Evolutionary conservation across 2,797 vertebrate genomes (phyloP).

Genomic region (Crypturellus tataupa): DNA sequence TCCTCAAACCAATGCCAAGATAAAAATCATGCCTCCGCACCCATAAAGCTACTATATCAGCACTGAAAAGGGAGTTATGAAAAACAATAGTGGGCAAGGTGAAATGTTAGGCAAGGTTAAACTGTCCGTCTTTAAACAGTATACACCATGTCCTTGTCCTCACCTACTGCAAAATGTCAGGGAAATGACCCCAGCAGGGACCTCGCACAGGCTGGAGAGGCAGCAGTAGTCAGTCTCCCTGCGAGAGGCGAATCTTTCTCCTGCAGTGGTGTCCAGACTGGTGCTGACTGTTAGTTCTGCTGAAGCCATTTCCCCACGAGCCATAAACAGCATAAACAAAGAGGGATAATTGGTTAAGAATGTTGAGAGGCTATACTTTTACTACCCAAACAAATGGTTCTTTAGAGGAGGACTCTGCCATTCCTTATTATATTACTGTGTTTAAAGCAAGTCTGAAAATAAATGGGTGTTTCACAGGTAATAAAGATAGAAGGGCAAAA

Average conservation of each 20-base stretch:
- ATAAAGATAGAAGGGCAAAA: not conserved
- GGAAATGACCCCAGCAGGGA: not conserved
- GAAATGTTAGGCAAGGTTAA: conserved; percentile 44
- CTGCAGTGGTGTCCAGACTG: not conserved
- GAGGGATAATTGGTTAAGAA: not conserved
- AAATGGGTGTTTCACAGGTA: not conserved
- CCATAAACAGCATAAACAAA: not conserved
- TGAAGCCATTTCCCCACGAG: not conserved
- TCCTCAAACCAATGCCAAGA: not conserved
- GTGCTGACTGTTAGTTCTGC: not conserved
- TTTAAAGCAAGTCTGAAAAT: conserved; percentile 17
- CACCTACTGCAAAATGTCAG: not conserved
- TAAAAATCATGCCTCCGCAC: conserved; percentile 23
- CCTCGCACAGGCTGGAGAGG: not conserved
- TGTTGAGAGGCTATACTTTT: conserved; percentile 27
- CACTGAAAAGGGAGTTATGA: not conserved
- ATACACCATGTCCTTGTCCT: not conserved
- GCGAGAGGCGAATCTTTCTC: not conserved
- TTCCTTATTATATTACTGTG: not conserved
- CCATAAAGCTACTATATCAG: not conserved
- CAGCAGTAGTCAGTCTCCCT: not conserved
- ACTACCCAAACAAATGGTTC: conserved; percentile 22
- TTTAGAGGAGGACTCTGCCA: conserved; percentile 9
- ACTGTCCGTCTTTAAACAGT: not conserved
- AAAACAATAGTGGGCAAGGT: not conserved